Conservation (phyloP, 2,797 vertebrate genomes). For the Gymnothorax javanicus region DNA sequence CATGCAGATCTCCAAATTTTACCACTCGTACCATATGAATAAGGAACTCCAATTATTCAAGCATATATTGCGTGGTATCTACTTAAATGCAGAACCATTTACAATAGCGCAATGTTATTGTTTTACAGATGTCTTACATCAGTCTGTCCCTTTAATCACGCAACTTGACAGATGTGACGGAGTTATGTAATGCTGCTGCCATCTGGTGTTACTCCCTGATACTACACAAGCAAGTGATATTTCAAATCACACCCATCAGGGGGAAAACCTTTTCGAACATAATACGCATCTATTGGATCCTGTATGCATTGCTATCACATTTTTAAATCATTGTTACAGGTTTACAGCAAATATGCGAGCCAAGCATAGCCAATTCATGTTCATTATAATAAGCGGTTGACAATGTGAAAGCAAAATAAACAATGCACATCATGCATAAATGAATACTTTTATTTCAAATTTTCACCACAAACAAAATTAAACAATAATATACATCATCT, state of each 20-base stretch:
- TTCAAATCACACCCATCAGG: neutral
- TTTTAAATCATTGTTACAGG: neutral
- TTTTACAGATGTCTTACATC: constrained; percentile 25
- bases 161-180: constrained; percentile 24
- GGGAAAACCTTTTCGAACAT: neutral
- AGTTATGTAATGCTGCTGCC: constrained; percentile 8
- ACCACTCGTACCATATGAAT: neutral
- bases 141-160: constrained; percentile 10
- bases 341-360: neutral
- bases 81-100: neutral
- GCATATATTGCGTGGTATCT: neutral
- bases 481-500: neutral
- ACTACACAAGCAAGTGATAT: neutral
- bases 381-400: constrained; percentile 14
- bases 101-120: constrained; percentile 20
- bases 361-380: constrained; percentile 1
- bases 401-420: neutral
- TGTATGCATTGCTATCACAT: neutral
- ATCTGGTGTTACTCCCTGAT: neutral
- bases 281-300: neutral
- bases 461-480: neutral
- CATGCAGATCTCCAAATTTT: neutral
- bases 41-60: neutral
- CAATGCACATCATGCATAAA: neutral
- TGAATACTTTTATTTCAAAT: neutral